Conservation (phyloP, 2,888 invertebrate species). For the Lithophane ornitopus region DNA sequence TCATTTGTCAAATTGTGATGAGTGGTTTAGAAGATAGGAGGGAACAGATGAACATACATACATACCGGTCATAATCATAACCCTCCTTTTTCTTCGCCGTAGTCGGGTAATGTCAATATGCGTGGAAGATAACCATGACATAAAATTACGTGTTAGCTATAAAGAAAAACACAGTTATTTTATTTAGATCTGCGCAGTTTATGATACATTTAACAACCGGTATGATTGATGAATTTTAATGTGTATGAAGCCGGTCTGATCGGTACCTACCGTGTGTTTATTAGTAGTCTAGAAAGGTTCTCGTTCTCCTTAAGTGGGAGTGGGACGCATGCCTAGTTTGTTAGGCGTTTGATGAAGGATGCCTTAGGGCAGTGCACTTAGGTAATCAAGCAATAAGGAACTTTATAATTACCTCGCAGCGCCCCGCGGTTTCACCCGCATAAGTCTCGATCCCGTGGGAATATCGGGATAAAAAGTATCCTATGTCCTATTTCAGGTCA, state of each 20-base stretch:
- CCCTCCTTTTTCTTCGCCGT: too few species aligned
- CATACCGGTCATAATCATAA: too few species aligned
- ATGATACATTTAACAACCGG: constrained; percentile 31
- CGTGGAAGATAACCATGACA: constrained; percentile 17
- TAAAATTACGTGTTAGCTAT: not conserved
- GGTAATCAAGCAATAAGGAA: not conserved
- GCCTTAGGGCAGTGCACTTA: constrained; percentile 13
- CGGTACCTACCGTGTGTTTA: constrained; percentile 14
- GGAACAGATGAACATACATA: too few species aligned
- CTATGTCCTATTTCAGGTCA: too few species aligned
- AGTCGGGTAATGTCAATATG: too few species aligned
- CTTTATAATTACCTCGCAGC: not conserved
- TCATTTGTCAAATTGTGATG: too few species aligned
- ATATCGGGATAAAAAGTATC: too few species aligned
- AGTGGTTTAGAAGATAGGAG: too few species aligned
- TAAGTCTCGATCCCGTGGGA: too few species aligned
- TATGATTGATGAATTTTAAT: constrained; percentile 58
- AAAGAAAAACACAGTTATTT: constrained; percentile 17
- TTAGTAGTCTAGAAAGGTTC: constrained; percentile 55
- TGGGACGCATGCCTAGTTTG: constrained; percentile 57
- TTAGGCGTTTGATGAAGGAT: constrained; percentile 46
- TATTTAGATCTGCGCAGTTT: constrained; percentile 44
- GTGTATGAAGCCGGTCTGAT: constrained; percentile 42
- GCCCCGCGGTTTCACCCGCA: too few species aligned
- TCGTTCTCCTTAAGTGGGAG: constrained; percentile 58